Evolutionary conservation across 1,140 invertebrate genomes (phyloP).

Genomic region (Ruditapes philippinarum): DNA sequence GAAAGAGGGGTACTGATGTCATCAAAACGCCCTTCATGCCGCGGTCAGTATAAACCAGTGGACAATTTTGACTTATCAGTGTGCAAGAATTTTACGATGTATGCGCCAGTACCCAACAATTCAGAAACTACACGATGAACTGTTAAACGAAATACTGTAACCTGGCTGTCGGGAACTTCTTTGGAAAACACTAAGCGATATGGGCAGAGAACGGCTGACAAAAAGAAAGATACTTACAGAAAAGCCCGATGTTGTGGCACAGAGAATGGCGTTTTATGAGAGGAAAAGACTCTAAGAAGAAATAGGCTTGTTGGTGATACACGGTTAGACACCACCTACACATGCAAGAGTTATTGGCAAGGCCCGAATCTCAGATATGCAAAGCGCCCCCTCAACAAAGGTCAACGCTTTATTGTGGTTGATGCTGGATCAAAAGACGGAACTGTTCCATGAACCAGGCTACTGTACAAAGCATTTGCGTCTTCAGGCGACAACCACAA

Average conservation of each 20-base stretch:
- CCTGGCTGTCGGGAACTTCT: neutral
- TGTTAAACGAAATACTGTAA: neutral
- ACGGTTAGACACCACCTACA: neutral
- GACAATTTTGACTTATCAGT: neutral
- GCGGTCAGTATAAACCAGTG: neutral
- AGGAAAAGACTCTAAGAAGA: neutral
- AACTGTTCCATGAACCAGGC: neutral
- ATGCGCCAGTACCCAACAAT: neutral
- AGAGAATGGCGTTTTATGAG: neutral
- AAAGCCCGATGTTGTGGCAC: neutral
- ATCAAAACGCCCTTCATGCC: neutral
- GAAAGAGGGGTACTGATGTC: neutral
- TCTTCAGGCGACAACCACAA: constrained; percentile 1
- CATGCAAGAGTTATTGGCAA: neutral
- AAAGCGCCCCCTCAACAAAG: neutral
- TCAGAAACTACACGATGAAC: neutral
- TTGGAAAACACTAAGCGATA: neutral
- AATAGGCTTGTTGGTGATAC: neutral
- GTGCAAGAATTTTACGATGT: constrained; percentile 5
- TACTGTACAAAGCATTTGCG: neutral
- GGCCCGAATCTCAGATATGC: neutral
- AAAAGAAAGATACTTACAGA: neutral
- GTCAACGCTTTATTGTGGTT: constrained; percentile 23
- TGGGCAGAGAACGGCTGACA: neutral
- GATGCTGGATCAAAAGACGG: neutral